These are phyloP conservation scores for Capromys pilorides DNA, from an alignment of 2,797 vertebrate genomes.

Conservation along the genomic window DNA sequence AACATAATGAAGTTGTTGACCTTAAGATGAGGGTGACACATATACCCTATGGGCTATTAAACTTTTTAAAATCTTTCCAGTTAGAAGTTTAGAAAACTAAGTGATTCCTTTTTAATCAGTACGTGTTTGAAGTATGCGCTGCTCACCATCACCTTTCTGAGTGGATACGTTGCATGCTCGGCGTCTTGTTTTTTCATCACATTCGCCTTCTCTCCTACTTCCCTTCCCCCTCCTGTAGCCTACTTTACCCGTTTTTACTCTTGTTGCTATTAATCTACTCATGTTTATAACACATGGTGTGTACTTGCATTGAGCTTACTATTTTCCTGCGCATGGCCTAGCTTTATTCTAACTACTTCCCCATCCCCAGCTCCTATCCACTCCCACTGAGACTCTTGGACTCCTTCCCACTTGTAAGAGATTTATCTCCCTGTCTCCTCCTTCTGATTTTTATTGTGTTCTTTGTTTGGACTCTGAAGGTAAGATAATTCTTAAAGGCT, in stretches of 20 bases:
- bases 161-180: neutral
- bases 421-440: neutral
- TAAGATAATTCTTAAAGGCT: neutral
- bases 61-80: neutral
- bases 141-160: neutral
- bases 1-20: conserved; percentile 18
- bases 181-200: neutral
- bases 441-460: neutral
- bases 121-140: neutral
- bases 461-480: neutral
- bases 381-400: neutral
- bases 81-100: neutral
- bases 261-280: neutral
- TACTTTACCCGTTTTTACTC: neutral
- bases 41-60: neutral
- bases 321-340: neutral
- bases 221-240: neutral
- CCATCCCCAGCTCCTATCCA: neutral
- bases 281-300: neutral
- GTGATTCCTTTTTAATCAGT: neutral
- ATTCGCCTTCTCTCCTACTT: neutral
- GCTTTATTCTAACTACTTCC: neutral
- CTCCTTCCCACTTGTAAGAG: neutral
- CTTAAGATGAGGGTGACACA: neutral
- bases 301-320: neutral